Evolutionary conservation across 2,113 vertebrate genomes (phyloP), one percentile per base, ranked within the genome.

Genomic region (Anoplopoma fimbria): DNA sequence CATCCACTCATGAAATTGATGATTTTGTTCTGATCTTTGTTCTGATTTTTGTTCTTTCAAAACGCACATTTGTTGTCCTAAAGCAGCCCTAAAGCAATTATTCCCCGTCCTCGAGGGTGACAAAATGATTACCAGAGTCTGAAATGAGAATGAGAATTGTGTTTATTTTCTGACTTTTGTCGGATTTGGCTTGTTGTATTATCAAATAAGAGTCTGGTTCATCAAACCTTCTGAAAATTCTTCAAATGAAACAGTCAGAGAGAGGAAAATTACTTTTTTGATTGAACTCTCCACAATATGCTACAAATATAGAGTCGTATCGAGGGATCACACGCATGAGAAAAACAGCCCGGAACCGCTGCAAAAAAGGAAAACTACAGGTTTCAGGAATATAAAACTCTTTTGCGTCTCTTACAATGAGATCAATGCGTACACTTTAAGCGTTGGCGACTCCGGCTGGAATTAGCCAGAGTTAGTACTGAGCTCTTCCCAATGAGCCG

Each of bases 401-500:
- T n/a, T 71, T 75, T 79, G 75, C 77, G 57, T 9, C 5, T 15
- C n/a, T 75, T 77, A 21, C 78, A 70, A 62, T 79, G 60, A 77
- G 61, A 82, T 69, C 31, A 75, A 23, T 23, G 42, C n/a, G 23
- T n/a, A n/a, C 51, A 34, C 70, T 74, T 84, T 83, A 45, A 77
- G 79, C 71, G 42, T 4, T 36, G 55, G 55, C 8, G 10, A n/a
- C n/a, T n/a, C n/a, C n/a, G n/a, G n/a, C n/a, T n/a, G n/a, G n/a
- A n/a, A n/a, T n/a, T n/a, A n/a, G n/a, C n/a, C n/a, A n/a, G 17
- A 47, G 67, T 38, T 14, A 15, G 67, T 12, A 4, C 60, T 57
- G 60, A 45, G 84, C 62, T 70, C 51, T 65, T n/a, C 74, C 74
- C 69, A 40, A n/a, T 1, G 34, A 57, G 63, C 49, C 2, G 15